Base-by-base conservation (phyloP, 2,888 invertebrate species). In the Mythimna lalbum region DNA sequence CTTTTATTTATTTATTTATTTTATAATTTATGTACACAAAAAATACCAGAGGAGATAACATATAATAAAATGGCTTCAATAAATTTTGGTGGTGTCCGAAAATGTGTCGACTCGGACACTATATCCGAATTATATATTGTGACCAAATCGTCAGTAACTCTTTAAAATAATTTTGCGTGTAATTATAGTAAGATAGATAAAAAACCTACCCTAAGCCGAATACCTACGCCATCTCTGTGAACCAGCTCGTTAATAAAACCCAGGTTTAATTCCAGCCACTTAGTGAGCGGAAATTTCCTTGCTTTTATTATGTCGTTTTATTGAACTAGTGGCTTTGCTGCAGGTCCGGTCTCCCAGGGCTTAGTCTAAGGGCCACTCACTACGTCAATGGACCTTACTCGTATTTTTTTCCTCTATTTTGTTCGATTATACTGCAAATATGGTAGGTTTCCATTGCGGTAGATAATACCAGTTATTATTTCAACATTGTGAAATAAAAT, bases 361-460 rank as follows among this genome's bases (percentile, higher is more conserved):
- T 73, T 14, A 17, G 9, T 19, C 17, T 19, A 21, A 73, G 53
- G 62, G 27, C 5, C 61, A n/a, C 14, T 1, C 9, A 9, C 12
- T 61, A 57, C 69, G 72, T 73, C 63, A 73, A 1, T 6, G 31
- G 14, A 39, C 49, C 63, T 56, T 12, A 61, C 36, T 61, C 17
- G 23, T 33, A n/a, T 33, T n/a, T 56, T 33, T 43, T 12, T 43
- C n/a, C n/a, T 63, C 5, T 4, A n/a, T 57, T 12, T 0, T 50
- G 57, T 57, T 50, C 43, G 17, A 1, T 61, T 52, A 17, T 23
- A 14, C 33, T 68, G 7, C 5, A 39, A n/a, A n/a, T n/a, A 33
- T 21, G 27, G 10, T 14, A 31, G 43, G 27, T 12, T 21, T 31
- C 39, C 9, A n/a, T 36, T 33, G 14, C 3, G 36, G 6, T 17